phyloP scores from a whole-genome alignment of 2,888 invertebrate species.

The Hesperia comma region DNA sequence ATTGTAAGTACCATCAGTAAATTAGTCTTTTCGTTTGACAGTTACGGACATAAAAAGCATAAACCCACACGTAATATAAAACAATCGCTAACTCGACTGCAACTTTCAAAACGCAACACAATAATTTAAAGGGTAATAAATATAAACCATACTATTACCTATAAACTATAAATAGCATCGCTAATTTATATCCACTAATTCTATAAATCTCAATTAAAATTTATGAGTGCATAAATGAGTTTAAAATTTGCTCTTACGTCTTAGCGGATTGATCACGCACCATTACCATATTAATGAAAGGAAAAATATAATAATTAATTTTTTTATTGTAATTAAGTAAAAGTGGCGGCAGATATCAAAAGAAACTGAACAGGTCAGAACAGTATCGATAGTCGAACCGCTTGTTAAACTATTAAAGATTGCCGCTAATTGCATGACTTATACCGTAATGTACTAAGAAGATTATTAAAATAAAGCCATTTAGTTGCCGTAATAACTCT shows the following conservation, averaged over 20 bases:
- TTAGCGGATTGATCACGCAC: slow-evolving; percentile 53
- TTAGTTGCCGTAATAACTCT: slow-evolving; percentile 41
- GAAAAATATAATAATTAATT: slow-evolving; percentile 56
- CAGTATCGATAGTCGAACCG: slow-evolving; percentile 8
- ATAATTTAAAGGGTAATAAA: background rate
- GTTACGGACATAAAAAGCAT: too few relatives aligned
- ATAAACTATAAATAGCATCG: slow-evolving; percentile 5
- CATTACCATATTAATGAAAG: slow-evolving; percentile 63
- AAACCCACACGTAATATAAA: background rate
- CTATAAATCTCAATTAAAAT: slow-evolving; percentile 22
- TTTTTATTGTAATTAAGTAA: slow-evolving; percentile 63
- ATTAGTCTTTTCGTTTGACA: too few relatives aligned
- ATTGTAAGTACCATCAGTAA: too few relatives aligned
- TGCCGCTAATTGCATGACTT: slow-evolving; percentile 53
- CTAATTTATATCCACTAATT: slow-evolving; percentile 16
- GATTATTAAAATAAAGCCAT: slow-evolving; percentile 38
- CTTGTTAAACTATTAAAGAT: slow-evolving; percentile 43
- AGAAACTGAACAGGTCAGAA: slow-evolving; percentile 22
- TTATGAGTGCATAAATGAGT: slow-evolving; percentile 23
- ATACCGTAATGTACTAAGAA: slow-evolving; percentile 41
- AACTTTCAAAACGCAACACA: background rate
- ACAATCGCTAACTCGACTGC: slow-evolving; percentile 17
- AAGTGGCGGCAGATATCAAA: slow-evolving; percentile 63
- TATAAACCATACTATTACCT: slow-evolving; percentile 5
- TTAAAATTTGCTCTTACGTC: slow-evolving; percentile 13